Evolutionary conservation across 2,113 vertebrate species (phyloP).

Genomic region (Neoarius graeffei): DNA sequence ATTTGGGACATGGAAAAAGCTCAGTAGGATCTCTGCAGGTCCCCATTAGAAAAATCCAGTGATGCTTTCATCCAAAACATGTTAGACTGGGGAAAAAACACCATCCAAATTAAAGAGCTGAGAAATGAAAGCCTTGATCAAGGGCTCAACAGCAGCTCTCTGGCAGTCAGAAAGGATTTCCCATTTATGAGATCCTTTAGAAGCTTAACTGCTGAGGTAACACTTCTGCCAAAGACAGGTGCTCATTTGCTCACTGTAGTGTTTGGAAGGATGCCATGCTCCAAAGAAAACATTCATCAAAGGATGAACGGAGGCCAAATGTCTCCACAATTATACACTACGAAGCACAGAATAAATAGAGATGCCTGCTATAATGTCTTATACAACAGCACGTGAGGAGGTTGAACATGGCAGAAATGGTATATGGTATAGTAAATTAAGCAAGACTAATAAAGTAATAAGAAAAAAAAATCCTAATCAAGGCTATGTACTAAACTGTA

Average conservation of each 20-base stretch:
- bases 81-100: not conserved
- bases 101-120: not conserved
- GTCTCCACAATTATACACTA: not conserved
- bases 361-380: not conserved
- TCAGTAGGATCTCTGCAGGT: constrained; percentile 23
- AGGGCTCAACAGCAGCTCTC: not conserved
- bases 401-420: not conserved
- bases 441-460: not conserved
- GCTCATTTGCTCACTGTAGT: not conserved
- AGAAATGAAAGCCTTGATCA: not conserved
- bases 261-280: constrained; percentile 37
- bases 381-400: not conserved
- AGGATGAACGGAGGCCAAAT: constrained; percentile 14
- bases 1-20: constrained; percentile 7
- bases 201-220: constrained; percentile 28
- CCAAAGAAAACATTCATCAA: constrained; percentile 3
- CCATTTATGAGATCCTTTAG: not conserved
- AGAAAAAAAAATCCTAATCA: not conserved
- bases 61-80: not conserved
- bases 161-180: not conserved
- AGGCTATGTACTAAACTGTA: not conserved
- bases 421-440: not conserved
- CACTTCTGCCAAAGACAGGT: constrained; percentile 26
- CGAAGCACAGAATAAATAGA: constrained; percentile 8
- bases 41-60: constrained; percentile 8